A percentile compares a stretch with the other conserved stretches of the same genome.
These are phyloP conservation scores for Neodiprion virginianus DNA, from an alignment of 1,140 invertebrate species.

Conservation along the genomic window DNA sequence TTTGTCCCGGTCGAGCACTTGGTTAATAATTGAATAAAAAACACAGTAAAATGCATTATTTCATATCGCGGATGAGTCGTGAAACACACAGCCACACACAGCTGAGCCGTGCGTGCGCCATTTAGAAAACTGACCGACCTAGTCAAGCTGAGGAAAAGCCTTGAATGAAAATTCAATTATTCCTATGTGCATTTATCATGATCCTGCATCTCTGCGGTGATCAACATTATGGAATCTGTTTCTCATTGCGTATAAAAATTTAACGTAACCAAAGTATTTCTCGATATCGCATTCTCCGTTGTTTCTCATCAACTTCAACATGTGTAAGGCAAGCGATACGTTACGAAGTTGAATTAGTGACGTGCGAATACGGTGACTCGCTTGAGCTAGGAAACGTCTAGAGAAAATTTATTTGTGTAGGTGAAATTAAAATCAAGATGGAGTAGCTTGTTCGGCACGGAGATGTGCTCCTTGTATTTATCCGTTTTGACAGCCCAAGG, in stretches of 20 bases:
- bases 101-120: conserved; percentile 55
- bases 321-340: too few relatives aligned
- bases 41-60: conserved; percentile 44
- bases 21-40: conserved; percentile 40
- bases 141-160: not conserved
- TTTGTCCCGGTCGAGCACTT: conserved; percentile 37
- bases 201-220: too few relatives aligned
- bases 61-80: conserved; percentile 33
- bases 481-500: not conserved
- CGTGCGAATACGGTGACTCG: too few relatives aligned
- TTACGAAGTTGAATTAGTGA: too few relatives aligned
- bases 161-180: not conserved
- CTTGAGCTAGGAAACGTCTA: too few relatives aligned
- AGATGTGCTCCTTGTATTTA: not conserved
- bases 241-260: too few relatives aligned
- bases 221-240: too few relatives aligned
- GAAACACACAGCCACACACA: conserved; percentile 37
- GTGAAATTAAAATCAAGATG: not conserved
- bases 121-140: conserved; percentile 38
- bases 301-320: too few relatives aligned
- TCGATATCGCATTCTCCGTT: too few relatives aligned
- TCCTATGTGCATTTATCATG: too few relatives aligned
- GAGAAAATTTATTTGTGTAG: too few relatives aligned
- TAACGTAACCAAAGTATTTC: too few relatives aligned
- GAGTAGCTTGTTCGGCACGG: not conserved